Evolutionary conservation across 2,888 invertebrate genomes (phyloP).

Genomic region (Thereva unica): DNA sequence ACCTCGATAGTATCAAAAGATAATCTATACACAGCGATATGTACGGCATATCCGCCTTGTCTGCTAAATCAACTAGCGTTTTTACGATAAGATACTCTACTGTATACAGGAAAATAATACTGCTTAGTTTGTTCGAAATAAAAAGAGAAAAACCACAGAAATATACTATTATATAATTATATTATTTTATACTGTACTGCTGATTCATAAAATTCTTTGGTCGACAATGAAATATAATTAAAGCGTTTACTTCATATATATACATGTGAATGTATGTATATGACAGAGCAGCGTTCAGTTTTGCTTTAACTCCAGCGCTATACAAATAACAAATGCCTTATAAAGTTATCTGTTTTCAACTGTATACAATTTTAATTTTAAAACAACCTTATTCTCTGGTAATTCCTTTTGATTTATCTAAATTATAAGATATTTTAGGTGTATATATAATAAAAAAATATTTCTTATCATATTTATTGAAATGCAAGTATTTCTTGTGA

Average conservation of each 20-base stretch:
- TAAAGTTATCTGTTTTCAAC: neutral
- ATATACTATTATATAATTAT: neutral
- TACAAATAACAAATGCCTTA: neutral
- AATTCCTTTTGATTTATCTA: slow-evolving; percentile 25
- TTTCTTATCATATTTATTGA: slow-evolving; percentile 20
- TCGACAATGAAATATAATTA: slow-evolving; percentile 11
- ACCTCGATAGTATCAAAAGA: too few relatives aligned
- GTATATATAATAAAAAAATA: slow-evolving; percentile 24
- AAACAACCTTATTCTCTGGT: neutral
- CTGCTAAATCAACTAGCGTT: too few relatives aligned
- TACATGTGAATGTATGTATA: too few relatives aligned
- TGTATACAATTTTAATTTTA: neutral
- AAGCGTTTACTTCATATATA: slow-evolving; percentile 5
- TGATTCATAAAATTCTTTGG: slow-evolving; percentile 29
- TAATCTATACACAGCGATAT: too few relatives aligned
- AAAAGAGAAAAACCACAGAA: too few relatives aligned
- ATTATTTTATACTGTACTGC: slow-evolving; percentile 11
- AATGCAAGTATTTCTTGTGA: slow-evolving; percentile 22
- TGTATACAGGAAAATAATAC: too few relatives aligned
- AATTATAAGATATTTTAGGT: slow-evolving; percentile 20
- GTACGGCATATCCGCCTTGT: too few relatives aligned
- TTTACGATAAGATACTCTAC: too few relatives aligned
- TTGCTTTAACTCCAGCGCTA: too few relatives aligned
- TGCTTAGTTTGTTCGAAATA: too few relatives aligned
- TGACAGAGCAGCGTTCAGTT: too few relatives aligned